These are phyloP conservation scores for Furcula furcula DNA, from an alignment of 2,888 invertebrate species.

Conservation along the genomic window DNA sequence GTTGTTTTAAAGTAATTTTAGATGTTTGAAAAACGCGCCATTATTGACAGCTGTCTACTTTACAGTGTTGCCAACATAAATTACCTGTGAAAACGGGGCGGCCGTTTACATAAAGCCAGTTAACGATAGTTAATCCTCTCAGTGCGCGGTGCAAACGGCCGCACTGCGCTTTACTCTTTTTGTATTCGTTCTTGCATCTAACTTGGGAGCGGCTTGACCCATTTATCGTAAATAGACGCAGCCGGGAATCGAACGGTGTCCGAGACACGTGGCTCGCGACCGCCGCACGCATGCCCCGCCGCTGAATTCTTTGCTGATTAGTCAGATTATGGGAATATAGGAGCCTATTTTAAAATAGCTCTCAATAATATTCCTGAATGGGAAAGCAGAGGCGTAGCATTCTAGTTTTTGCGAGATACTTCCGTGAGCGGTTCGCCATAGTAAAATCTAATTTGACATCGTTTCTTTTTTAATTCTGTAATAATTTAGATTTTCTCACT, in stretches of 20 bases:
- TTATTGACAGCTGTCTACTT: no score
- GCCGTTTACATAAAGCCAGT: conserved; percentile 2
- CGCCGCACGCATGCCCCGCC: conserved; percentile 29
- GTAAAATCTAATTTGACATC: no score
- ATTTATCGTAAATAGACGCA: conserved; percentile 76
- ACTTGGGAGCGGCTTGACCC: conserved; percentile 76
- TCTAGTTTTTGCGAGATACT: no score
- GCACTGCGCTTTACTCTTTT: conserved; percentile 74
- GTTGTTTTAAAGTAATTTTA: no score
- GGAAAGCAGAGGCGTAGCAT: no score
- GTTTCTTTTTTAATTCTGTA: no score
- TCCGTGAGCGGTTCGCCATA: no score
- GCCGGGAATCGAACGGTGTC: conserved; percentile 56
- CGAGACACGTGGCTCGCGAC: conserved; percentile 54
- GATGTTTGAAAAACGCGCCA: no score
- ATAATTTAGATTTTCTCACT: no score
- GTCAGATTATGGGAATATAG: conserved; percentile 11
- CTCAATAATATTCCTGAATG: no score
- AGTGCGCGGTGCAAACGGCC: conserved; percentile 23
- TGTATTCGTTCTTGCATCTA: conserved; percentile 79
- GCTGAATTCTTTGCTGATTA: conserved; percentile 17
- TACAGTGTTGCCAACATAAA: no score
- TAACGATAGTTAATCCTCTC: conserved; percentile 18
- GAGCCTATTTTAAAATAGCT: background rate
- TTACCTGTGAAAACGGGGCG: no score